A percentile compares a stretch with the other conserved stretches of the same genome.
Evolutionary conservation across 1,140 invertebrate species (phyloP).

Genomic region (Conopomorpha cramerella): DNA sequence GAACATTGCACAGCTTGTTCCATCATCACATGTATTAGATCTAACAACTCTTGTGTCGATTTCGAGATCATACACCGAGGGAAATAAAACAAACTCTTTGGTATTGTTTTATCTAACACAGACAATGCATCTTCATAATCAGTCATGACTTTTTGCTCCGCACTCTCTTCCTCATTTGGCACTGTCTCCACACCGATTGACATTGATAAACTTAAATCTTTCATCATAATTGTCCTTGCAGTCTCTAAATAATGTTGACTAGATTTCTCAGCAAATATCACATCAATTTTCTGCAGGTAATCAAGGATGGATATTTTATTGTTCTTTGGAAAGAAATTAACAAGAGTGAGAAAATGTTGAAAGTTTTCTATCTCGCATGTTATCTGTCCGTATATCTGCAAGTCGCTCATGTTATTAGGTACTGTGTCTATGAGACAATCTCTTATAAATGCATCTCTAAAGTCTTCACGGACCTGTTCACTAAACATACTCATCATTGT

Average conservation of each 20-base stretch:
- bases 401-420: constrained; percentile 72
- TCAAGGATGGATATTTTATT: constrained; percentile 64
- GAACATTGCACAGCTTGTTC: constrained; percentile 69
- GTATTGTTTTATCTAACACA: constrained; percentile 36
- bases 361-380: constrained; percentile 69
- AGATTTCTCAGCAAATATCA: constrained; percentile 78
- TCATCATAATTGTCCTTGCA: constrained; percentile 76
- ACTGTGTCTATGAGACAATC: constrained; percentile 77
- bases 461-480: constrained; percentile 62
- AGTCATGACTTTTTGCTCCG: constrained; percentile 10
- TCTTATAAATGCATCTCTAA: constrained; percentile 69
- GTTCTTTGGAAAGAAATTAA: constrained; percentile 61
- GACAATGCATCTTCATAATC: constrained; percentile 23
- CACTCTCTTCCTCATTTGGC: constrained; percentile 19
- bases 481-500: constrained; percentile 68
- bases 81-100: constrained; percentile 48
- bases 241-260: constrained; percentile 72
- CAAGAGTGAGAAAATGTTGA: constrained; percentile 65
- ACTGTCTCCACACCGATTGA: constrained; percentile 59
- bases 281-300: constrained; percentile 78
- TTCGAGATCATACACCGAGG: constrained; percentile 54
- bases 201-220: constrained; percentile 79
- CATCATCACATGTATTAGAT: constrained; percentile 73
- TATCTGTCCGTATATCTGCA: constrained; percentile 68
- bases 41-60: constrained; percentile 67